Evolutionary conservation across 2,113 vertebrate genomes (phyloP).

Genomic region (Nymphicus hollandicus): DNA sequence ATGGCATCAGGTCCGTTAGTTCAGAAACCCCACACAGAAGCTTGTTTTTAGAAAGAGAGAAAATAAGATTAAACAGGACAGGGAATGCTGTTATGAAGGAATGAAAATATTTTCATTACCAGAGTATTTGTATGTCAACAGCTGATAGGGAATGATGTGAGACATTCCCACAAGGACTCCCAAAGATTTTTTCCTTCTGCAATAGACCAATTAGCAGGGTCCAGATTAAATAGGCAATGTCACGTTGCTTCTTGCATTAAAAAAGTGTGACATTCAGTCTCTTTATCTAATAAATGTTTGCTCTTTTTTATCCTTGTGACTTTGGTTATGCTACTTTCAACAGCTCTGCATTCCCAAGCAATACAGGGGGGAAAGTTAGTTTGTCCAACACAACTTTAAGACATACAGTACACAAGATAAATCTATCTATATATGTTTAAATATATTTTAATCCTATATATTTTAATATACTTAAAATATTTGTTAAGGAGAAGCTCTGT

Average conservation of each 20-base stretch:
- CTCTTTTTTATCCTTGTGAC: background rate
- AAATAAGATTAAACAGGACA: slow-evolving; percentile 80
- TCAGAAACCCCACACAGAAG: slow-evolving; percentile 79
- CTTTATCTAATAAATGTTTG: slow-evolving; percentile 24
- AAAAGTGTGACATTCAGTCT: slow-evolving; percentile 16
- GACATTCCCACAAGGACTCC: slow-evolving; percentile 79
- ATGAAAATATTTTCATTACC: slow-evolving; percentile 93
- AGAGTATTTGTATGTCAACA: slow-evolving; percentile 87
- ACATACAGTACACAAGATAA: background rate
- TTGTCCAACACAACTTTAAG: background rate
- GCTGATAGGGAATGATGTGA: slow-evolving; percentile 78
- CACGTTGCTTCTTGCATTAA: slow-evolving; percentile 8
- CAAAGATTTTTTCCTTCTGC: slow-evolving; percentile 34
- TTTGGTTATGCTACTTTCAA: background rate
- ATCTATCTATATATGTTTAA: background rate
- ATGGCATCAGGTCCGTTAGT: background rate
- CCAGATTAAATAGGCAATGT: slow-evolving; percentile 53
- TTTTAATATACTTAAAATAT: background rate
- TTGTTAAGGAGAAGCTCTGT: background rate
- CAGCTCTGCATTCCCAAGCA: background rate
- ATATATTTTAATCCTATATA: background rate
- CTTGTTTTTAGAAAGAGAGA: slow-evolving; percentile 79
- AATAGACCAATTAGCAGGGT: slow-evolving; percentile 48
- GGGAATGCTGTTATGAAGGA: slow-evolving; percentile 81
- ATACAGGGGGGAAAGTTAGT: background rate